phyloP scores from a whole-genome alignment of 2,888 invertebrate species.

The Mylabris sibirica region DNA sequence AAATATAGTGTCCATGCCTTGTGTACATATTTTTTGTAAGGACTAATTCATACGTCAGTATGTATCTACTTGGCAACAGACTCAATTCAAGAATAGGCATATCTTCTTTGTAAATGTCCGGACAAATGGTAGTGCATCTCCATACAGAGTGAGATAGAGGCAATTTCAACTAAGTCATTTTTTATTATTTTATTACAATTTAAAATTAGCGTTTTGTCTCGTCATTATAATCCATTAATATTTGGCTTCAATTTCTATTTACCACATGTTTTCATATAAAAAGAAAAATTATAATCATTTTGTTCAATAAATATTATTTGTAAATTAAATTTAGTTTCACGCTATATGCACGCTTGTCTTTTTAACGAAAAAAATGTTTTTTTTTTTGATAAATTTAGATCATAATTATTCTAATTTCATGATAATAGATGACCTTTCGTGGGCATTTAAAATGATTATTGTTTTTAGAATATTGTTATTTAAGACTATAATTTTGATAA shows the following conservation, averaged over 20 bases:
- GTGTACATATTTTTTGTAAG: slow-evolving; percentile 19
- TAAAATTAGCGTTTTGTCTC: slow-evolving; percentile 5
- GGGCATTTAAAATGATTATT: slow-evolving; percentile 6
- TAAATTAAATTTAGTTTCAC: slow-evolving; percentile 20
- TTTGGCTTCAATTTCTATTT: background rate
- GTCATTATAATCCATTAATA: background rate
- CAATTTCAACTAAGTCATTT: background rate
- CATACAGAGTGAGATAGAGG: background rate
- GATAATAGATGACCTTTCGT: slow-evolving; percentile 5
- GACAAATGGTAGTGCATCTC: background rate
- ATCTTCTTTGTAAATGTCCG: slow-evolving; percentile 48
- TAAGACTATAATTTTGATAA: background rate
- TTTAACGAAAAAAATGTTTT: slow-evolving; percentile 14
- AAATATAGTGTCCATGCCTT: slow-evolving; percentile 30
- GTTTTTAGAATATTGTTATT: slow-evolving; percentile 9
- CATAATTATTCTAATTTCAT: slow-evolving; percentile 21
- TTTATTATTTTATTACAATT: background rate
- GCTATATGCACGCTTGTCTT: slow-evolving; percentile 29
- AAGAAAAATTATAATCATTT: background rate
- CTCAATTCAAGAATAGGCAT: slow-evolving; percentile 43
- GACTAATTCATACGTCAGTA: slow-evolving; percentile 37
- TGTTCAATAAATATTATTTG: background rate
- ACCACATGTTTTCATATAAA: background rate
- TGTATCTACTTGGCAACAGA: slow-evolving; percentile 36
- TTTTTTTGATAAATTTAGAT: slow-evolving; percentile 31